Percentiles rank a stretch among this genome's conserved stretches.
Evolutionary conservation across 2,888 invertebrate species (phyloP).

Genomic region (Gasteruption jaculator): DNA sequence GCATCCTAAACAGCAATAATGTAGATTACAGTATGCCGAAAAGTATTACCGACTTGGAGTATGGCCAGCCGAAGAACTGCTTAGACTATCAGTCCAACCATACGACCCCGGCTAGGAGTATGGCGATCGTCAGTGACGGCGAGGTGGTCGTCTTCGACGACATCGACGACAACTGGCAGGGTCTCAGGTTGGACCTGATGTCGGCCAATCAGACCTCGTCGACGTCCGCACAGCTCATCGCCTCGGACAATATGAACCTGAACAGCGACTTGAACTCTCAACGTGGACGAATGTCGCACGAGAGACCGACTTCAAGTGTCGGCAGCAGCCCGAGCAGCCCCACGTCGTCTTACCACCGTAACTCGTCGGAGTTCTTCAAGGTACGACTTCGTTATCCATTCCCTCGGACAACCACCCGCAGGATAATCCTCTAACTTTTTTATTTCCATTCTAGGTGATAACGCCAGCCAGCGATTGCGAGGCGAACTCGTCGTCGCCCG

Average conservation of each 20-base stretch:
- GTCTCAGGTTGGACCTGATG: conserved; percentile 48
- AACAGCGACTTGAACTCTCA: too few species aligned
- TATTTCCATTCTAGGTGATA: conserved; percentile 43
- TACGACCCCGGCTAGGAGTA: conserved; percentile 46
- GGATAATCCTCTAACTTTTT: conserved; percentile 8
- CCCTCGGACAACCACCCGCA: not conserved
- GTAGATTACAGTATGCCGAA: conserved; percentile 47
- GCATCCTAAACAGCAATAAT: conserved; percentile 50
- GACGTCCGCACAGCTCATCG: conserved; percentile 34
- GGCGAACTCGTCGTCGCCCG: conserved; percentile 42
- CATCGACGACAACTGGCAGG: conserved; percentile 78
- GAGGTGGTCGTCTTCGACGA: conserved; percentile 86
- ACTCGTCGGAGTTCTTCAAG: conserved; percentile 54
- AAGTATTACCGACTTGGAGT: conserved; percentile 48
- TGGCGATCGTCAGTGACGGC: conserved; percentile 62
- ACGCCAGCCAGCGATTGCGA: conserved; percentile 47
- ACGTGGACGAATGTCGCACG: conserved; percentile 41
- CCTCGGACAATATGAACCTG: too few species aligned
- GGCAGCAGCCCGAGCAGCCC: conserved; percentile 50
- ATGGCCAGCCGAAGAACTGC: conserved; percentile 47
- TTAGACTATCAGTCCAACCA: conserved; percentile 49
- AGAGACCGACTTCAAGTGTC: conserved; percentile 45
- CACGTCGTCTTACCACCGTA: conserved; percentile 47
- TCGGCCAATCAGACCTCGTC: conserved; percentile 35
- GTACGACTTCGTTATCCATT: conserved; percentile 30